These are phyloP conservation scores for Gibbula magus DNA, from an alignment of 2,888 invertebrate species.

Conservation along the genomic window DNA sequence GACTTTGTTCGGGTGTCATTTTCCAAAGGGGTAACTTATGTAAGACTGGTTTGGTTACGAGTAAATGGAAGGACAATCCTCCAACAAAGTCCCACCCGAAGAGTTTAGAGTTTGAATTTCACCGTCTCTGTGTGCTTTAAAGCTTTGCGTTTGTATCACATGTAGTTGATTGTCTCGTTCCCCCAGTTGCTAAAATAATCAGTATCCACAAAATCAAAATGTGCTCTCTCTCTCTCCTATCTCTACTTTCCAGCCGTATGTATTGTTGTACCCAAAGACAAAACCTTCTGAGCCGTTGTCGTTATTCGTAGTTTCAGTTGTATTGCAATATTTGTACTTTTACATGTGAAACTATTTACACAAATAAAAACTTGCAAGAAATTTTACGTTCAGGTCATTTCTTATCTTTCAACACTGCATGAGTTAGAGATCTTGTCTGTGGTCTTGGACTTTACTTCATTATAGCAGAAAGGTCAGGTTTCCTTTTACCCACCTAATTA, in stretches of 20 bases:
- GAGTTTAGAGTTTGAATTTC: slow-evolving; percentile 25
- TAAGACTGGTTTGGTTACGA: background rate
- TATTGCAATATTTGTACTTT: slow-evolving; percentile 70
- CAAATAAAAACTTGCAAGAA: slow-evolving; percentile 49
- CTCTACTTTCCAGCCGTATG: slow-evolving; percentile 26
- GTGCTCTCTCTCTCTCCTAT: slow-evolving; percentile 8
- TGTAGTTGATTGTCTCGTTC: slow-evolving; percentile 25
- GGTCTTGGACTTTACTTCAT: background rate
- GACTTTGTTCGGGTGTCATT: slow-evolving; percentile 11
- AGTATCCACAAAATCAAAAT: slow-evolving; percentile 25
- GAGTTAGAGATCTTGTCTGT: background rate
- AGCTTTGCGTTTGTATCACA: slow-evolving; percentile 41
- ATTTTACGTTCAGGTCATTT: slow-evolving; percentile 17
- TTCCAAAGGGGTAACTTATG: background rate
- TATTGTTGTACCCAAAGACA: slow-evolving; percentile 26
- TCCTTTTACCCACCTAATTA: background rate
- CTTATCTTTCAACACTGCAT: background rate
- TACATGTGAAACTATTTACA: slow-evolving; percentile 66
- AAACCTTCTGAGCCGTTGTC: slow-evolving; percentile 43
- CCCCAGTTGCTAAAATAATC: slow-evolving; percentile 22
- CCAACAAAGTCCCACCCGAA: slow-evolving; percentile 17
- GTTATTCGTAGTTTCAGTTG: slow-evolving; percentile 59
- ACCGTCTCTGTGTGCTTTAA: slow-evolving; percentile 41
- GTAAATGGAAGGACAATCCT: background rate
- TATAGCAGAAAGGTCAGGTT: background rate